Evolutionary conservation across 2,113 vertebrate genomes (phyloP).

Genomic region (Geococcyx californianus): DNA sequence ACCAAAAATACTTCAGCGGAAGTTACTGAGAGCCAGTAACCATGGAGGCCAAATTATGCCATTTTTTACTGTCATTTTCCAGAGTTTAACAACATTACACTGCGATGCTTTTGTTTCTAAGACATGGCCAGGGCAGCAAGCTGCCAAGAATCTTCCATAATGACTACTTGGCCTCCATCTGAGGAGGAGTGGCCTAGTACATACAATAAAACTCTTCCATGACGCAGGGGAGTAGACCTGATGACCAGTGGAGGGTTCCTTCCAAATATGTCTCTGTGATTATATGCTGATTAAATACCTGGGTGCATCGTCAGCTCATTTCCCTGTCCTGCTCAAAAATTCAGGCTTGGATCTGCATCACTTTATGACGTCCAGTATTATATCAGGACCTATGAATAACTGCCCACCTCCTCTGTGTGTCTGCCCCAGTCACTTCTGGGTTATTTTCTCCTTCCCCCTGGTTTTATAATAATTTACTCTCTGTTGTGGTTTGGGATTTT

Average conservation of each 20-base stretch:
- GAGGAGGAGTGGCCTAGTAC: not conserved
- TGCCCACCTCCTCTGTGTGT: not conserved
- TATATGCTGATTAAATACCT: slow-evolving; percentile 44
- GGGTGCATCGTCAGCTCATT: not conserved
- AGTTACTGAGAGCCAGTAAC: not conserved
- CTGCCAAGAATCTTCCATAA: slow-evolving; percentile 1
- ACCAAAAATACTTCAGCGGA: not conserved
- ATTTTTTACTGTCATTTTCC: not conserved
- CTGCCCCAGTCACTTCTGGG: not conserved
- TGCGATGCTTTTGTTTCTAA: not conserved
- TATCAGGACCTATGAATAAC: not conserved
- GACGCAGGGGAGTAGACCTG: not conserved
- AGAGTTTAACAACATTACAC: not conserved
- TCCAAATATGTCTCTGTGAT: not conserved
- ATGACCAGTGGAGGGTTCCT: not conserved
- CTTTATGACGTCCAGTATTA: not conserved
- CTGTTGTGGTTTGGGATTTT: too few species aligned
- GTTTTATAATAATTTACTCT: not conserved
- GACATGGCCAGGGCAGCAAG: not conserved
- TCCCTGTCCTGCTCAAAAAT: not conserved
- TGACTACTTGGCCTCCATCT: not conserved
- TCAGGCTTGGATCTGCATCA: not conserved
- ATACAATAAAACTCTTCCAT: not conserved
- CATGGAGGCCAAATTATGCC: not conserved
- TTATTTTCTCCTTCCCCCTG: not conserved